These are phyloP conservation scores for Papilio glaucus DNA, from an alignment of 1,140 invertebrate species.

Conservation along the genomic window DNA sequence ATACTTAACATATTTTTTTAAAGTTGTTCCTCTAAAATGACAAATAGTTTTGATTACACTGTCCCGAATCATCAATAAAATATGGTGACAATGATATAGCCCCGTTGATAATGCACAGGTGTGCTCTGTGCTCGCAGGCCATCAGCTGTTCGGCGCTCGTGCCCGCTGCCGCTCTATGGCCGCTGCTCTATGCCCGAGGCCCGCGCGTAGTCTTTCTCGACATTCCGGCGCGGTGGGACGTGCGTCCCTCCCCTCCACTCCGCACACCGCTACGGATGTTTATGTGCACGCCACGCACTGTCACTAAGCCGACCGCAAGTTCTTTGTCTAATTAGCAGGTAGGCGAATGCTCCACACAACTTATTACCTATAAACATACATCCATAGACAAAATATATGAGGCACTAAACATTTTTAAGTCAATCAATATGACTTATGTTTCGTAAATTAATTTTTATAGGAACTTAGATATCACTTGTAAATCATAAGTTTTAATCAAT, in stretches of 20 bases:
- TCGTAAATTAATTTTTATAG: too few species aligned
- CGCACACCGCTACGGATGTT: conserved; percentile 58
- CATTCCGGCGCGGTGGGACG: conserved; percentile 65
- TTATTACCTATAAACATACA: conserved; percentile 42
- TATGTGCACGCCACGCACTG: conserved; percentile 63
- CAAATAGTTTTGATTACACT: background rate
- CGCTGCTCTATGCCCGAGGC: conserved; percentile 19
- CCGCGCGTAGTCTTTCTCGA: conserved; percentile 62
- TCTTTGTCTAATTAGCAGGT: conserved; percentile 81
- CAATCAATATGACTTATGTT: too few species aligned
- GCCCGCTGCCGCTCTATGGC: conserved; percentile 50
- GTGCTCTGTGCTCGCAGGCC: conserved; percentile 64
- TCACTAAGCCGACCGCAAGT: conserved; percentile 67
- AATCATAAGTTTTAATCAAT: too few species aligned
- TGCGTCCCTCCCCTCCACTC: conserved; percentile 48
- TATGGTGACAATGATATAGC: conserved; percentile 22
- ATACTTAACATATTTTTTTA: too few species aligned
- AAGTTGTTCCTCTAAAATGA: too few species aligned
- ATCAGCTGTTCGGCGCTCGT: conserved; percentile 77
- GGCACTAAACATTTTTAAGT: too few species aligned
- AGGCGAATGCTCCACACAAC: conserved; percentile 63
- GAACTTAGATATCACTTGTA: too few species aligned
- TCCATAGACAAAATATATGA: background rate
- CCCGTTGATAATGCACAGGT: conserved; percentile 66
- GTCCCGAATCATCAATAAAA: background rate